Conservation (phyloP, 2,888 invertebrate genomes). For the Nebria brevicollis region DNA sequence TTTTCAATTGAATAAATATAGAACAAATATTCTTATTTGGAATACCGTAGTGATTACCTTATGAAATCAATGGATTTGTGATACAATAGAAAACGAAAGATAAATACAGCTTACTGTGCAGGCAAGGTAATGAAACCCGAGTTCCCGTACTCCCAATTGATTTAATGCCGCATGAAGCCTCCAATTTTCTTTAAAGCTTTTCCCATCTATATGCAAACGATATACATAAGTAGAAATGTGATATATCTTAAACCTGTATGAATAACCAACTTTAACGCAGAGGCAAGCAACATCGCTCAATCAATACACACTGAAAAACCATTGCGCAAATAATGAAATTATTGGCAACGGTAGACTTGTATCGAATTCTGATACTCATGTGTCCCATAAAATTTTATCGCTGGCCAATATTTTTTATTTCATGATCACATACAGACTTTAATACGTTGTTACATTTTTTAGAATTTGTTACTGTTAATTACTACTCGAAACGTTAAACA, state of each 20-base stretch:
- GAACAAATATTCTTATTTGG: neutral
- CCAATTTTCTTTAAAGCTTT: constrained; percentile 35
- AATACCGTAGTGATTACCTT: neutral
- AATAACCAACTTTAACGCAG: neutral
- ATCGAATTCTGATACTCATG: constrained; percentile 16
- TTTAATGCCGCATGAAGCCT: constrained; percentile 31
- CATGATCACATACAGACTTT: neutral
- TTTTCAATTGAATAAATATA: neutral
- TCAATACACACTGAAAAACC: neutral
- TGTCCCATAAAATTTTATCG: constrained; percentile 4
- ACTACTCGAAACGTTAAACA: too few species aligned
- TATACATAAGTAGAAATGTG: constrained; percentile 19
- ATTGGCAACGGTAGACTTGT: neutral
- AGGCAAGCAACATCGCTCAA: neutral
- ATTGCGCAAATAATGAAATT: neutral
- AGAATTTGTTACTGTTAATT: too few species aligned
- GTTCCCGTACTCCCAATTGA: constrained; percentile 28
- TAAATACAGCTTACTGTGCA: constrained; percentile 18
- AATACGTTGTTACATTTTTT: neutral
- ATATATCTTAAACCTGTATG: neutral
- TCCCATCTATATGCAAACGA: constrained; percentile 41
- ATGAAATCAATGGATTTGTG: neutral
- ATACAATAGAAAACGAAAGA: constrained; percentile 12
- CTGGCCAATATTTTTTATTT: neutral
- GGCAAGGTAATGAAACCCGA: constrained; percentile 18